Evolutionary conservation across 2,113 vertebrate species (phyloP).

Genomic region (Rhinolophus sinicus): DNA sequence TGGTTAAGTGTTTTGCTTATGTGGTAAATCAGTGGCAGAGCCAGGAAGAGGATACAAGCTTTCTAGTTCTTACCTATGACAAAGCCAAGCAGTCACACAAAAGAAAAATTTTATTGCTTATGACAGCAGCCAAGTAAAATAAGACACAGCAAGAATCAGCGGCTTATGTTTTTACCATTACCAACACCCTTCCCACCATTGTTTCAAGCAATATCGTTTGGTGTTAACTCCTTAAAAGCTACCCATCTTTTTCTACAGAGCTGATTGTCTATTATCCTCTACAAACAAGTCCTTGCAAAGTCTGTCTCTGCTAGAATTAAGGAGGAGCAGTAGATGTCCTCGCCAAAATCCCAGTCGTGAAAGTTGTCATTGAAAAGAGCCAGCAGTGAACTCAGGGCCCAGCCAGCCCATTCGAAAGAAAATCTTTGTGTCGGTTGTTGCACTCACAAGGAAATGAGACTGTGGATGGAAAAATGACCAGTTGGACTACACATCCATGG

Average conservation of each 20-base stretch:
- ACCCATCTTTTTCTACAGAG: slow-evolving; percentile 34
- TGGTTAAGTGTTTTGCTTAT: background rate
- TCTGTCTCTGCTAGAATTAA: background rate
- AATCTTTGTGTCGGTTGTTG: slow-evolving; percentile 15
- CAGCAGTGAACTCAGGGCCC: background rate
- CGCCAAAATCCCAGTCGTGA: background rate
- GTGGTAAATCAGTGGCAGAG: background rate
- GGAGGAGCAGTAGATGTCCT: background rate
- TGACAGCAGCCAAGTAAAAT: slow-evolving; percentile 65
- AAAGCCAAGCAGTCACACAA: slow-evolving; percentile 36
- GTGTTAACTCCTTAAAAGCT: slow-evolving; percentile 49
- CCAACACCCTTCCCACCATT: slow-evolving; percentile 74
- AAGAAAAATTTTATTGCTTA: slow-evolving; percentile 37
- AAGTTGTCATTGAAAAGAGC: background rate
- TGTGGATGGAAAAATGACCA: background rate
- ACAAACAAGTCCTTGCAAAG: background rate
- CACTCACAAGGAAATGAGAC: background rate
- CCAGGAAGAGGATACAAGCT: background rate
- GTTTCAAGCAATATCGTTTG: slow-evolving; percentile 58
- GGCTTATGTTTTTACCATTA: background rate
- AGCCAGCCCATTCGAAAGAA: background rate
- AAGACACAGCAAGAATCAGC: background rate
- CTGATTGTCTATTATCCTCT: slow-evolving; percentile 43
- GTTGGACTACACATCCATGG: background rate
- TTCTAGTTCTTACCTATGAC: slow-evolving; percentile 46